Evolutionary conservation across 2,113 vertebrate genomes (phyloP), one percentile per base, ranked within the genome.

Genomic region (Rhinoderma darwinii): DNA sequence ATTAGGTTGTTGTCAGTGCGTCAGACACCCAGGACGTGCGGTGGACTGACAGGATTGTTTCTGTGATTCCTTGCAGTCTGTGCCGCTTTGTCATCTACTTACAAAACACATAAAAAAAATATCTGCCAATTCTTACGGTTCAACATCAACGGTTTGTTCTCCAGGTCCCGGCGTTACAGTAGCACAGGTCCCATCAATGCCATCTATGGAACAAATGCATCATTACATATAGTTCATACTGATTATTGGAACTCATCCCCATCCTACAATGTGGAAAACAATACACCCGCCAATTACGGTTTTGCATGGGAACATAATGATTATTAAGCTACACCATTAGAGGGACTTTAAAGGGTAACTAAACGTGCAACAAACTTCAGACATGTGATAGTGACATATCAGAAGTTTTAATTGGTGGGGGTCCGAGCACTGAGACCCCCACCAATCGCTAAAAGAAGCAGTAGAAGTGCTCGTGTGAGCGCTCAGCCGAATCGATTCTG

Each of bases 91-190:
- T 10, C 2, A 59, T 59, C 10, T n/a, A n/a, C n/a, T n/a, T n/a
- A 50, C 20, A 4, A 14, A 61, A 35, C 12, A 77, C 27, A 22
- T 76, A 77, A 51, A 51, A 77, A 43, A 61, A 0, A 11, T 61
- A n/a, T 37, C 5, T 11, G 35, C 11, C 73, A 89, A 91, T 92
- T 43, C 96, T 97, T 96, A 97, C 96, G 96, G 96, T 93, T 96
- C 93, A 83, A 94, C 89, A 51, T 94, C 93, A 88, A 95, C 90
- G n/a, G 93, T 93, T 91, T 96, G 94, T 84, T 96, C 94, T 89
- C 92, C 94, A 47, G 94, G 94, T 54, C 92, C 93, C 68, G 94
- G 93, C 9, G 93, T 96, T 83, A 94, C 88, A 0, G 92, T 92
- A 87, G 94, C 84, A 70, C 73, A 92, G 88, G 89, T 91, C 90